A percentile compares a stretch with the other conserved stretches of the same genome.
phyloP scores from a whole-genome alignment of 1,140 invertebrate species.

The Eciton burchellii region DNA sequence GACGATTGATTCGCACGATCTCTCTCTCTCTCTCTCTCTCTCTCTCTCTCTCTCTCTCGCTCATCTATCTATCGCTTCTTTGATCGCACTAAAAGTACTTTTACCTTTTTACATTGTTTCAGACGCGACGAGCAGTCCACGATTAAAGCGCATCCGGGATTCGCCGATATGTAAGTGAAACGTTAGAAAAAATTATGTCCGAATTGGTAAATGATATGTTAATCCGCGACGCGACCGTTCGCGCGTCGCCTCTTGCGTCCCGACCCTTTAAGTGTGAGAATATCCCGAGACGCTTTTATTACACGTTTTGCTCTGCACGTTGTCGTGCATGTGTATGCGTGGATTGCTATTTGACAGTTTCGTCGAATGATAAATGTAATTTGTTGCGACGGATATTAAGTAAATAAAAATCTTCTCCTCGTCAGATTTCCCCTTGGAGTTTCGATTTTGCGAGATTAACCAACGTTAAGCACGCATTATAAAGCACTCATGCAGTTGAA shows the following conservation, averaged over 20 bases:
- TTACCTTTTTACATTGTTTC: slow-evolving; percentile 56
- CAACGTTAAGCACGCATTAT: not conserved
- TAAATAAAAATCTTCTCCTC: not conserved
- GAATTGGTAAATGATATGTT: slow-evolving; percentile 55
- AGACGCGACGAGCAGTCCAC: slow-evolving; percentile 23
- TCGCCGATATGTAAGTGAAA: slow-evolving; percentile 57
- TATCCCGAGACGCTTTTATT: not conserved
- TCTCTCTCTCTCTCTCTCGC: too few species aligned
- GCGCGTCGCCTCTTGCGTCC: not conserved
- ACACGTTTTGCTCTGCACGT: slow-evolving; percentile 9
- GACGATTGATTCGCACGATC: slow-evolving; percentile 18
- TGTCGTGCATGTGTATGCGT: slow-evolving; percentile 3
- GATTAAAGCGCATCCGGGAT: slow-evolving; percentile 38
- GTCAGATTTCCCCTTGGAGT: not conserved
- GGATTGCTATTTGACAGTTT: not conserved
- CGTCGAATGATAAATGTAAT: not conserved
- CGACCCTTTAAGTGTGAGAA: not conserved
- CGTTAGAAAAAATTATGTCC: slow-evolving; percentile 42
- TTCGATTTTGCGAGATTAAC: not conserved
- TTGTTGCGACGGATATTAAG: not conserved
- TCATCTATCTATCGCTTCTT: not conserved
- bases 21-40: slow-evolving; percentile 14
- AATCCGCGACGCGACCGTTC: slow-evolving; percentile 13
- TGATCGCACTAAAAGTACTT: slow-evolving; percentile 37
- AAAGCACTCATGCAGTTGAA: not conserved